phyloP scores from a whole-genome alignment of 2,113 vertebrate species.

The Otis tarda region DNA sequence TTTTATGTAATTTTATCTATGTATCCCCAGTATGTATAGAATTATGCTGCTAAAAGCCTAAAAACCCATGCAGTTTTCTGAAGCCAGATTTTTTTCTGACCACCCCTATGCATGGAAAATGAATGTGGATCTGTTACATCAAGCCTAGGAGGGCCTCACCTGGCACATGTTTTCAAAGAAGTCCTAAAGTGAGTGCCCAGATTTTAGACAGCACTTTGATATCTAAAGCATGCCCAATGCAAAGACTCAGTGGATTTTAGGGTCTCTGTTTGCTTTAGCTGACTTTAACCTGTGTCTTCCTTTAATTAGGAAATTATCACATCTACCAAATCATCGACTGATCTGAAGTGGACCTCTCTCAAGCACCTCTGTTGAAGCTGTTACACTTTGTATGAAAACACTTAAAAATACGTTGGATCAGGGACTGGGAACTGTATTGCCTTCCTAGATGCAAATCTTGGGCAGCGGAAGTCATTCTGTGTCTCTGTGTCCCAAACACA shows the following conservation, averaged over 20 bases:
- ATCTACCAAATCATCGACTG: background rate
- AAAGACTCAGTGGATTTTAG: background rate
- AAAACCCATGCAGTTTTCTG: background rate
- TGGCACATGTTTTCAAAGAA: background rate
- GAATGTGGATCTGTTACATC: background rate
- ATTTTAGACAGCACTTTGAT: background rate
- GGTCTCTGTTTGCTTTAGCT: background rate
- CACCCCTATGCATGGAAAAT: background rate
- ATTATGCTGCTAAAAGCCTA: background rate
- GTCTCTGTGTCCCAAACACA: background rate
- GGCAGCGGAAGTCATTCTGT: background rate
- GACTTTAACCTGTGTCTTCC: background rate
- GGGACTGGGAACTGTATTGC: background rate
- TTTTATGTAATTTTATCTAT: background rate
- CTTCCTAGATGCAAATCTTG: background rate
- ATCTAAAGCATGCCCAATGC: background rate
- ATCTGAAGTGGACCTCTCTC: background rate
- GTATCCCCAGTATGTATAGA: background rate
- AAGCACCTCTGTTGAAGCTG: background rate
- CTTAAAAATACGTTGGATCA: background rate
- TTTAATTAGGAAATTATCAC: background rate
- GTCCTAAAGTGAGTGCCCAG: background rate
- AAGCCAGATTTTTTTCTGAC: background rate
- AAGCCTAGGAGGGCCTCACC: background rate
- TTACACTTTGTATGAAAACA: background rate